These are phyloP conservation scores for Ectemnius cavifrons DNA, from an alignment of 2,888 invertebrate species.

Conservation along the genomic window DNA sequence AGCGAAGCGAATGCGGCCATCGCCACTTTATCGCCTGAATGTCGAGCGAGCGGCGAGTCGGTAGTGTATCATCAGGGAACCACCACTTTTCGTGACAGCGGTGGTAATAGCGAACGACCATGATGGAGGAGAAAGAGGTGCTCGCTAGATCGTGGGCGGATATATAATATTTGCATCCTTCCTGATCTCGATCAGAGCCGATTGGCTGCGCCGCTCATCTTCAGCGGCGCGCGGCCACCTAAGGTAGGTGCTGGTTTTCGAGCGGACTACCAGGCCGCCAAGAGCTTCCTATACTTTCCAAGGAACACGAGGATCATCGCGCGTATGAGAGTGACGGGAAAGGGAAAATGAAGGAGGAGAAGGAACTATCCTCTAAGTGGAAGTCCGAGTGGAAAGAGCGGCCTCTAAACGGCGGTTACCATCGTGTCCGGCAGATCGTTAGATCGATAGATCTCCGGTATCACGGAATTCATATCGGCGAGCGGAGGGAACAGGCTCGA, in stretches of 20 bases:
- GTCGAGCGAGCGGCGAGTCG: too few relatives aligned
- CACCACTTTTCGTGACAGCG: slow-evolving; percentile 36
- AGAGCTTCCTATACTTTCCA: slow-evolving; percentile 41
- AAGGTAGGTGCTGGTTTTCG: slow-evolving; percentile 30
- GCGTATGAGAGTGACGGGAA: not conserved
- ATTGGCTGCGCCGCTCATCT: not conserved
- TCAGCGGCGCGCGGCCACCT: slow-evolving; percentile 10
- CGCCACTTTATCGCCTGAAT: slow-evolving; percentile 5
- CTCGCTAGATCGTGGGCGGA: slow-evolving; percentile 39
- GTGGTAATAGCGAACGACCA: slow-evolving; percentile 26
- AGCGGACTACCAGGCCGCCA: slow-evolving; percentile 35
- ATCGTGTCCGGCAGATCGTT: slow-evolving; percentile 42
- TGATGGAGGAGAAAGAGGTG: not conserved
- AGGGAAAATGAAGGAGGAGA: slow-evolving; percentile 2
- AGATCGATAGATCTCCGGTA: slow-evolving; percentile 44
- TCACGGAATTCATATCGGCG: slow-evolving; percentile 60
- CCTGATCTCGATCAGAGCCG: slow-evolving; percentile 10
- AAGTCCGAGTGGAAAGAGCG: slow-evolving; percentile 24
- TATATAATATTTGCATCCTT: slow-evolving; percentile 28
- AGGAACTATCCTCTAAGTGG: not conserved
- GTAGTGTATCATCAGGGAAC: slow-evolving; percentile 32
- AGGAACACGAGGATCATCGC: not conserved
- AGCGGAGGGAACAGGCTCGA: slow-evolving; percentile 16
- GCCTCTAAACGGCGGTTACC: slow-evolving; percentile 47
- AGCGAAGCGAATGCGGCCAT: slow-evolving; percentile 5